phyloP scores from a whole-genome alignment of 1,140 invertebrate genomes.

The Pseudoatta argentina region DNA sequence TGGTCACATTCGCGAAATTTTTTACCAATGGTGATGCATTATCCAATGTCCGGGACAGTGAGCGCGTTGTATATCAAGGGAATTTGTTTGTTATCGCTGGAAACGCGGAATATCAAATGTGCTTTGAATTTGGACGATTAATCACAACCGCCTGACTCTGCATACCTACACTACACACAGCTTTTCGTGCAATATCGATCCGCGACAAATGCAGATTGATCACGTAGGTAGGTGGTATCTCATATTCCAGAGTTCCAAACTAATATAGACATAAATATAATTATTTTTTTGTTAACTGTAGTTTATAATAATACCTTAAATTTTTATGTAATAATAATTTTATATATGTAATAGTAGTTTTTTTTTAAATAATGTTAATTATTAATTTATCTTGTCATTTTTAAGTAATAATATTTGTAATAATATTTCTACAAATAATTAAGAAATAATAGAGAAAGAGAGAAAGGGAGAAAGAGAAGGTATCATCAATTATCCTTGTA shows the following conservation, averaged over 20 bases:
- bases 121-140: constrained; percentile 58
- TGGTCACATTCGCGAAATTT: neutral
- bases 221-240: constrained; percentile 37
- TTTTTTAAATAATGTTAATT: neutral
- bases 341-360: neutral
- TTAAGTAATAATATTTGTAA: neutral
- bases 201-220: constrained; percentile 61
- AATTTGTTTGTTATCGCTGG: constrained; percentile 58
- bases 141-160: constrained; percentile 47
- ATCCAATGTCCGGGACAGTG: constrained; percentile 38
- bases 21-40: constrained; percentile 50
- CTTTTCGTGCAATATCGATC: constrained; percentile 35
- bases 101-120: constrained; percentile 49
- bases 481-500: neutral
- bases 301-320: neutral
- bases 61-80: constrained; percentile 46
- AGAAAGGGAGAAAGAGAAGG: neutral
- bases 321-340: neutral
- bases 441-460: neutral
- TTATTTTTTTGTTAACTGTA: neutral
- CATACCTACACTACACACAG: constrained; percentile 8
- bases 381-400: neutral
- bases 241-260: neutral
- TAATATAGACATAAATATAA: neutral
- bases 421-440: neutral